These are phyloP conservation scores for Apaloderma vittatum DNA, from an alignment of 2,113 vertebrate species.

Conservation along the genomic window DNA sequence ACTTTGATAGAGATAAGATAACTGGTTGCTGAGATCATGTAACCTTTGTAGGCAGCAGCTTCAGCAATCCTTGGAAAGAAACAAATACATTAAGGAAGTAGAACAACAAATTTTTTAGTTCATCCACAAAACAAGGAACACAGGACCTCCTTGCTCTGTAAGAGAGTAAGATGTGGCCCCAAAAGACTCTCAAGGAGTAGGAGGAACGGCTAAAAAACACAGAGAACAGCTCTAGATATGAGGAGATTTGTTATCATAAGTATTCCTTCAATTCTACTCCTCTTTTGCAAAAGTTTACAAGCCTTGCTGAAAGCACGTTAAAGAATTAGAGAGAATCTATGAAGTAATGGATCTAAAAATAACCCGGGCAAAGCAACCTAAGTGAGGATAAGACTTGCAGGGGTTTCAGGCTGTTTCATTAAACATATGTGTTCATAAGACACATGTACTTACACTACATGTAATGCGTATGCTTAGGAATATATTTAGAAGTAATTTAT, in stretches of 20 bases:
- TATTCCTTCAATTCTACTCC: not conserved
- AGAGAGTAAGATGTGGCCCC: not conserved
- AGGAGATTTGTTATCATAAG: not conserved
- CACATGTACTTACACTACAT: not conserved
- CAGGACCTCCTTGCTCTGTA: not conserved
- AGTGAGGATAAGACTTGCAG: not conserved
- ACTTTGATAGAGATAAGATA: conserved; percentile 91
- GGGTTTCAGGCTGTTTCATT: not conserved
- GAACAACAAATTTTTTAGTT: not conserved
- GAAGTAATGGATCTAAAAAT: not conserved
- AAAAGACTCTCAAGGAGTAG: not conserved
- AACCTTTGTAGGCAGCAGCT: conserved; percentile 79
- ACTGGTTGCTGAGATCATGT: conserved; percentile 87
- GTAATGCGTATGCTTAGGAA: rapidly evolving
- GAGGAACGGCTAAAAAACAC: rapidly evolving
- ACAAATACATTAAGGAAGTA: rapidly evolving
- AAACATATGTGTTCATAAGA: not conserved
- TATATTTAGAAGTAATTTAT: not conserved
- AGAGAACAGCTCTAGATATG: not conserved
- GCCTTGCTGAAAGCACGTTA: not conserved
- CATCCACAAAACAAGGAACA: not conserved
- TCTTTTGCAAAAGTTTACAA: not conserved
- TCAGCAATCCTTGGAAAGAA: conserved; percentile 84
- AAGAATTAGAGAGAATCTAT: not conserved
- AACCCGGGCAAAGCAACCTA: not conserved